phyloP scores from a whole-genome alignment of 2,797 vertebrate species.

The Xenentodon cancila region DNA sequence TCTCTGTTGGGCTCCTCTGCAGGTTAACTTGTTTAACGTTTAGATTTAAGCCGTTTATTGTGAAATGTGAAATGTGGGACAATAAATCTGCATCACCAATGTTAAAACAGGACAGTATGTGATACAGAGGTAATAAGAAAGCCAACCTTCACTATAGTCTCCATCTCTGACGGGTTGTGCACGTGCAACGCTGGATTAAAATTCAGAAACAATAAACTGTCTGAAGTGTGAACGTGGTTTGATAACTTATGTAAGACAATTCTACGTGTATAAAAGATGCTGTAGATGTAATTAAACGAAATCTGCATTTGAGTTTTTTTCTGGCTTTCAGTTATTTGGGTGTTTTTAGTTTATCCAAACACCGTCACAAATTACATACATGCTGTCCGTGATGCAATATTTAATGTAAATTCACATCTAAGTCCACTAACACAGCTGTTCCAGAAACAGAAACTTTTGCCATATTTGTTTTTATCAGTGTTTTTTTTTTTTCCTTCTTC shows the following conservation, averaged over 20 bases:
- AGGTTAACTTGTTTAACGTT: not conserved
- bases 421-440: slow-evolving; percentile 2
- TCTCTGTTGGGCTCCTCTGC: not conserved
- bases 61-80: not conserved
- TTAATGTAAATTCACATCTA: not conserved
- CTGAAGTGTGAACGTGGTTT: not conserved
- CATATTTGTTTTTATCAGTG: slow-evolving; percentile 1
- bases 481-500: not conserved
- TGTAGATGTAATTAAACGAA: not conserved
- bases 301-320: no score
- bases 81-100: not conserved
- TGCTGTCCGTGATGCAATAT: no score
- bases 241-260: no score
- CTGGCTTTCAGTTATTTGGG: no score
- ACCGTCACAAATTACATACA: no score
- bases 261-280: no score
- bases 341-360: no score
- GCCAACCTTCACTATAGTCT: not conserved
- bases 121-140: not conserved
- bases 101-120: not conserved
- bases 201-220: slow-evolving; percentile 5
- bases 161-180: not conserved
- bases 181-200: not conserved
- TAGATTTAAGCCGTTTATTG: not conserved
- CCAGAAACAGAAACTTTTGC: slow-evolving; percentile 3